A percentile compares a stretch with the other conserved stretches of the same genome.
These are phyloP conservation scores for Brenthis hecate DNA, from an alignment of 2,888 invertebrate species.

Conservation along the genomic window DNA sequence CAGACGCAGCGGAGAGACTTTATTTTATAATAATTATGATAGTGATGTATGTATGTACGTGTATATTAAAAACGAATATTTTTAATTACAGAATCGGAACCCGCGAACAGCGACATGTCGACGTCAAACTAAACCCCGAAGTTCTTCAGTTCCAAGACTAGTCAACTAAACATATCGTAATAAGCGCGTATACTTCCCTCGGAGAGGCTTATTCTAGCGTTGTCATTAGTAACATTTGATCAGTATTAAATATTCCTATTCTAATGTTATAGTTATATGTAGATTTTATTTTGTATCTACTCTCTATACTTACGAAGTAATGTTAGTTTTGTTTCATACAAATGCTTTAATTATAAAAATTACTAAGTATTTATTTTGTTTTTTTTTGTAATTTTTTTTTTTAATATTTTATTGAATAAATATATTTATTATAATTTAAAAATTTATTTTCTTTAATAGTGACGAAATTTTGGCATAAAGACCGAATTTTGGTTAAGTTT, in stretches of 20 bases:
- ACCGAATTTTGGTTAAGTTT: no score
- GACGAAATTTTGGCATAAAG: no score
- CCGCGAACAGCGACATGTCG: constrained; percentile 55
- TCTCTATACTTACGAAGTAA: not conserved
- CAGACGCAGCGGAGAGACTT: no score
- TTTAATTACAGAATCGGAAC: constrained; percentile 56
- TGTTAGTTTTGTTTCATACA: no score
- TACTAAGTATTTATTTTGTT: no score
- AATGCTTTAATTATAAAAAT: no score
- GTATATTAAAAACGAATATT: not conserved
- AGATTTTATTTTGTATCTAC: not conserved
- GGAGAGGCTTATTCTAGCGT: constrained; percentile 59
- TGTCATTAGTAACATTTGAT: constrained; percentile 13
- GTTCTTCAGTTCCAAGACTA: constrained; percentile 48
- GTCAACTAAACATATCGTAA: constrained; percentile 59
- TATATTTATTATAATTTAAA: no score
- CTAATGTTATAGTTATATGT: not conserved
- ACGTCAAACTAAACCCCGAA: constrained; percentile 51
- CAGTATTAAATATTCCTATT: not conserved
- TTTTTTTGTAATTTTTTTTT: no score
- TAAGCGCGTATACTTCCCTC: constrained; percentile 48
- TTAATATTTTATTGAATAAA: no score
- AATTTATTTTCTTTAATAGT: no score
- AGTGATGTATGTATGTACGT: no score
- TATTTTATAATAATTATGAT: no score